These are phyloP conservation scores for Phalacrocorax aristotelis DNA, from an alignment of 2,113 vertebrate genomes.

Conservation along the genomic window DNA sequence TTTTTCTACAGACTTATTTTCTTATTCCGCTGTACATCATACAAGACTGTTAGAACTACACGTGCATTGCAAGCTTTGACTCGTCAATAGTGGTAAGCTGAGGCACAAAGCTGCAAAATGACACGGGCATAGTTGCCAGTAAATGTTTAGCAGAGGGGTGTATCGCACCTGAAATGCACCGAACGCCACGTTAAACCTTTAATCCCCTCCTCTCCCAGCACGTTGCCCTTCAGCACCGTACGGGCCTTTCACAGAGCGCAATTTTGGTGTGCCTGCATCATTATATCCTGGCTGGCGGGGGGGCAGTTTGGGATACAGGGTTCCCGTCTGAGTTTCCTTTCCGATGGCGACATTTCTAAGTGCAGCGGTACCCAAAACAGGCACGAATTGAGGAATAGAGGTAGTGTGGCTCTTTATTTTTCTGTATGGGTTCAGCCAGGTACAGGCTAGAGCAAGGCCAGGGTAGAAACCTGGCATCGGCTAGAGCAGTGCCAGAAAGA, in stretches of 20 bases:
- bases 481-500: not conserved
- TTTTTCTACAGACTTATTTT: not conserved
- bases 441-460: not conserved
- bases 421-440: not conserved
- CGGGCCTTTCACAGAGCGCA: not conserved
- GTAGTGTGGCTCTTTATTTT: accelerated
- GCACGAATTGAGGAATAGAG: not conserved
- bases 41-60: not conserved
- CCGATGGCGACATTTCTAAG: not conserved
- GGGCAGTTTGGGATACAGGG: not conserved
- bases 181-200: not conserved
- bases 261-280: accelerated
- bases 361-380: not conserved
- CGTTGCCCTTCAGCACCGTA: accelerated
- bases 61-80: not conserved
- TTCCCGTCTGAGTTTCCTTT: not conserved
- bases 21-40: not conserved
- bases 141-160: not conserved
- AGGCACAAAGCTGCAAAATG: not conserved
- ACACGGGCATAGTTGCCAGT: accelerated
- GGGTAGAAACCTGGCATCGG: not conserved
- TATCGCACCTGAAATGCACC: not conserved
- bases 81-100: accelerated
- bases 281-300: not conserved
- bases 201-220: not conserved